Percentiles rank a stretch among this genome's conserved stretches.
These are phyloP conservation scores for Bicyclus anynana DNA, from an alignment of 1,140 invertebrate species.

Conservation along the genomic window DNA sequence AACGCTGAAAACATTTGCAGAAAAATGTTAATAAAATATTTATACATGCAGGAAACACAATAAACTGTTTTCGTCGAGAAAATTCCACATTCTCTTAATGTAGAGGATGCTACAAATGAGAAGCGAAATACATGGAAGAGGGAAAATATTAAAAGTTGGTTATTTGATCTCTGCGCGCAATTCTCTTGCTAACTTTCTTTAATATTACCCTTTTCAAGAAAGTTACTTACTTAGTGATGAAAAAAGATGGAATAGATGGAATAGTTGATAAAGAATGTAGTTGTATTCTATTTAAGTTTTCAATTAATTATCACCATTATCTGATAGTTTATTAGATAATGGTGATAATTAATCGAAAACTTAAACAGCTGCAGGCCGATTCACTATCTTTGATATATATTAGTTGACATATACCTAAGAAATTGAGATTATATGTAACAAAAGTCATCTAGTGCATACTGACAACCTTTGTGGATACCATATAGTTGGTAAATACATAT, in stretches of 20 bases:
- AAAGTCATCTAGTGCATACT: too few species aligned
- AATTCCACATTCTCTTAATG: neutral
- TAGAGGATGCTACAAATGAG: conserved; percentile 34
- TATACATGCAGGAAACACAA: neutral
- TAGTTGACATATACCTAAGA: too few species aligned
- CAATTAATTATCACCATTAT: too few species aligned
- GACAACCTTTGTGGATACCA: too few species aligned
- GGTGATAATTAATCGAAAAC: too few species aligned
- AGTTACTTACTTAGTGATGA: conserved; percentile 1
- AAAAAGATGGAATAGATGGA: neutral
- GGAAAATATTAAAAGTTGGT: conserved; percentile 61
- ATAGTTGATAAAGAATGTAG: neutral
- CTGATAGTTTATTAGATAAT: too few species aligned
- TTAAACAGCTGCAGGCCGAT: too few species aligned
- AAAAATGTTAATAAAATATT: conserved; percentile 2
- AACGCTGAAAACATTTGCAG: neutral
- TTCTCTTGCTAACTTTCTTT: conserved; percentile 46
- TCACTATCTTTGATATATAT: too few species aligned
- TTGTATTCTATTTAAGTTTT: neutral
- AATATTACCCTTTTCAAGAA: conserved; percentile 33
- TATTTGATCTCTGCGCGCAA: conserved; percentile 45
- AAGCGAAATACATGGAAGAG: conserved; percentile 28
- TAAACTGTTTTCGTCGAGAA: conserved; percentile 1
- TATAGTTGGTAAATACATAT: too few species aligned
- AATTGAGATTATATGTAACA: too few species aligned